Evolutionary conservation across 2,888 invertebrate genomes (phyloP).

Genomic region (Melanargia galathea): DNA sequence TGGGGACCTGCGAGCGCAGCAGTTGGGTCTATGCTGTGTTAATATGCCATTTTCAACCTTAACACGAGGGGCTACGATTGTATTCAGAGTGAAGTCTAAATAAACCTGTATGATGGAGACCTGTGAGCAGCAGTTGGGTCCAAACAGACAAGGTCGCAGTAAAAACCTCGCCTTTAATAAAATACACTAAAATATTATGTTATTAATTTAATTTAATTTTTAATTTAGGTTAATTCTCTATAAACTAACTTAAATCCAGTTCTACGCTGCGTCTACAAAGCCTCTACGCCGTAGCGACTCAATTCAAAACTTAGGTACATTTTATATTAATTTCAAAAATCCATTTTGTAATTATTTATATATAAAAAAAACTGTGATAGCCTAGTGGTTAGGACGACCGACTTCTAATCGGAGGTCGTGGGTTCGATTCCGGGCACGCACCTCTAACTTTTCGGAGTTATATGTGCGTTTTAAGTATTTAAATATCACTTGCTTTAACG

Average conservation of each 20-base stretch:
- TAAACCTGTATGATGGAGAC: background rate
- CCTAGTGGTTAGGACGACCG: too few species aligned
- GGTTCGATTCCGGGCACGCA: too few species aligned
- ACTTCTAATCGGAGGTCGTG: too few species aligned
- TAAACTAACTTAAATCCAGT: background rate
- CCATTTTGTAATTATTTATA: constrained; percentile 1
- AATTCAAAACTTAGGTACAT: background rate
- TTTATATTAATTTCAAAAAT: background rate
- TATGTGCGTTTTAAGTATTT: too few species aligned
- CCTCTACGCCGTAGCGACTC: constrained; percentile 3
- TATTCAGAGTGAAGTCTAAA: background rate
- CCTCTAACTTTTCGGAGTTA: too few species aligned
- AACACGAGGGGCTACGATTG: background rate
- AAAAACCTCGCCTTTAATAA: too few species aligned
- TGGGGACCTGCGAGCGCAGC: constrained; percentile 82
- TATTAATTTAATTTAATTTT: too few species aligned
- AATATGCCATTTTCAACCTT: constrained; percentile 38
- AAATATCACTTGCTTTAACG: too few species aligned
- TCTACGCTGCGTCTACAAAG: background rate
- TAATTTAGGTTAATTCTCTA: too few species aligned
- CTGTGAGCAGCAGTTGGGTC: constrained; percentile 1
- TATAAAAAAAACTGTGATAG: too few species aligned
- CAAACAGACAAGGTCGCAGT: too few species aligned
- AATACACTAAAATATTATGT: too few species aligned
- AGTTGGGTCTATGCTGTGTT: constrained; percentile 62